Percentiles rank a stretch among this genome's conserved stretches.
These are phyloP conservation scores for Pammene fasciana DNA, from an alignment of 2,888 invertebrate genomes.

Conservation along the genomic window DNA sequence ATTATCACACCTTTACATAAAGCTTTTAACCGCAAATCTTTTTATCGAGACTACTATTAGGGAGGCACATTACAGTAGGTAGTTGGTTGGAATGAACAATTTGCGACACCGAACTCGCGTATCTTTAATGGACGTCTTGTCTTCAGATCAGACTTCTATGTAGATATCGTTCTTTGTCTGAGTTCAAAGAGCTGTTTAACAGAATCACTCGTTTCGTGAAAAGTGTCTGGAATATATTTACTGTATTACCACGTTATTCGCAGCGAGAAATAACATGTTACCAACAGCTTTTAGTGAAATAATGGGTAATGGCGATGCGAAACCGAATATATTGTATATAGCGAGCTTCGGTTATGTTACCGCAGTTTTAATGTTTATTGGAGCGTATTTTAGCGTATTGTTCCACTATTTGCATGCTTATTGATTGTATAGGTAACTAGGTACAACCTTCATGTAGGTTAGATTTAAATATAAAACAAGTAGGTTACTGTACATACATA, in stretches of 20 bases:
- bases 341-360: conserved; percentile 1
- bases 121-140: conserved; percentile 26
- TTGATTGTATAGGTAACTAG: no score
- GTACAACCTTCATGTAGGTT: no score
- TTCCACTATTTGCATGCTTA: no score
- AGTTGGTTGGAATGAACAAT: conserved; percentile 7
- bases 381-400: background rate
- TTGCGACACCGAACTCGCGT: conserved; percentile 24
- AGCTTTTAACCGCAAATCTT: background rate
- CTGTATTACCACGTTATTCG: conserved; percentile 6
- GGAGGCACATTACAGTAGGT: conserved; percentile 18
- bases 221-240: conserved; percentile 9
- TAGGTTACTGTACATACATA: no score
- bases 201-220: conserved; percentile 18
- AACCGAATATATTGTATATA: background rate
- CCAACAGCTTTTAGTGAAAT: conserved; percentile 1
- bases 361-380: conserved; percentile 12
- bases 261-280: conserved; percentile 3
- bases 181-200: conserved; percentile 29
- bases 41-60: conserved; percentile 4
- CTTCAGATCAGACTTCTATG: conserved; percentile 36
- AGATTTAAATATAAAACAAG: no score
- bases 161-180: conserved; percentile 31
- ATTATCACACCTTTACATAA: conserved; percentile 7
- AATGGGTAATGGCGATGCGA: background rate